Evolutionary conservation across 2,888 invertebrate genomes (phyloP), one percentile per base, ranked within the genome.

Genomic region (Pachliopta kotzebuea): DNA sequence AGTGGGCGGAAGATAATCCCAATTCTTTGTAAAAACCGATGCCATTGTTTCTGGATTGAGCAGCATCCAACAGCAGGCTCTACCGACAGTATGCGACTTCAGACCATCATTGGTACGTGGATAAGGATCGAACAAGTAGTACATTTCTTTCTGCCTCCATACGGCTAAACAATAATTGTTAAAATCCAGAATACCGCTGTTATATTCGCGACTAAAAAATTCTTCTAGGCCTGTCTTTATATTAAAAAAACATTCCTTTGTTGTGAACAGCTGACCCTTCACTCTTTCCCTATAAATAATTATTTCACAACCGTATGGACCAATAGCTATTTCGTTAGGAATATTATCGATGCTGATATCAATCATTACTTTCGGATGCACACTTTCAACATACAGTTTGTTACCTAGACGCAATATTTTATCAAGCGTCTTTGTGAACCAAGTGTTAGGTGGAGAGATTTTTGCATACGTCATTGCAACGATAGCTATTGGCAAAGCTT

Each of bases 81-180:
- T 85, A 0, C 94, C 94, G 0, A 92, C 90, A 62, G 92, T 90
- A 66, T 92, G 78, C 0, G 93, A 85, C 29, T 92, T 85, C 65
- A 83, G 71, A 0, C 94, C 95, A 56, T 94, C 93, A 11, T 78
- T 85, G 17, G 93, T 93, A 2, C 95, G 88, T 6, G 94, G 92
- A 71, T 95, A 95, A 0, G 94, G 94, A 81, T 95, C 95, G 68
- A 94, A 94, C 26, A 93, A 84, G 74, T 94, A 95, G 74, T 83
- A 94, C 88, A 93, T 93, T 52, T 94, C 93, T 42, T 92, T 88
- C 74, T 95, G 94, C 23, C 92, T 88, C 95, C 95, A 95, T 17
- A 95, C 74, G 0, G 92, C 94, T 31, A 95, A 67, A n/a, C 88
- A 77, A 45, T 88, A 92, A 66, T 92, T 93, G 69, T 93, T 94